These are phyloP conservation scores for Euclidia mi DNA, from an alignment of 2,888 invertebrate genomes.

Conservation along the genomic window DNA sequence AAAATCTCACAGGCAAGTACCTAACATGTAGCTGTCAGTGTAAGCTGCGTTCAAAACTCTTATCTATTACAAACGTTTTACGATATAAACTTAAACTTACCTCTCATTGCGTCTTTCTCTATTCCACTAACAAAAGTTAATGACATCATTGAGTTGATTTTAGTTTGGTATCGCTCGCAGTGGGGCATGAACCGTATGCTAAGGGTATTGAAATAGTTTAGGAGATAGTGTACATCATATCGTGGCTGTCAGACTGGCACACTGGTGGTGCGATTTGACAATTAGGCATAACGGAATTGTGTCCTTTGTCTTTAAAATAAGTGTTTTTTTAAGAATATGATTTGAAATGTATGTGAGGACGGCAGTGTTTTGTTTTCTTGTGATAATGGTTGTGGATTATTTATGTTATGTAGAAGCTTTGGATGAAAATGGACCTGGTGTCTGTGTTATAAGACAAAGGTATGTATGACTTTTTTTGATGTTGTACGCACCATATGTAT, in stretches of 20 bases:
- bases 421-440: conserved; percentile 61
- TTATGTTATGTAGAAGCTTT: conserved; percentile 46
- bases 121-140: not conserved
- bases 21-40: too few species aligned
- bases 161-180: conserved; percentile 30
- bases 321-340: conserved; percentile 1
- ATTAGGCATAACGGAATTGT: conserved; percentile 10
- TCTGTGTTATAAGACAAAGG: conserved; percentile 67
- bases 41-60: too few species aligned
- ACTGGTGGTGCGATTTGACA: conserved; percentile 52
- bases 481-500: too few species aligned
- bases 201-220: conserved; percentile 59
- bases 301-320: not conserved
- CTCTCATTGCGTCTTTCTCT: too few species aligned
- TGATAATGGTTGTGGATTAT: conserved; percentile 39
- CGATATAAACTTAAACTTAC: too few species aligned
- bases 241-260: conserved; percentile 48
- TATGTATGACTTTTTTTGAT: conserved; percentile 19
- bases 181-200: conserved; percentile 38
- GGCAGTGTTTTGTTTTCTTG: conserved; percentile 43
- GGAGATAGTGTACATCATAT: conserved; percentile 60
- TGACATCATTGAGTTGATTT: conserved; percentile 11
- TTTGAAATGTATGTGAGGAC: conserved; percentile 49
- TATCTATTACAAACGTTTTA: too few species aligned
- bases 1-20: too few species aligned